Percentiles rank a stretch among this genome's conserved stretches.
These are phyloP conservation scores for Acrocyrtus sp. DNA, from an alignment of 2,888 invertebrate genomes.

Conservation along the genomic window DNA sequence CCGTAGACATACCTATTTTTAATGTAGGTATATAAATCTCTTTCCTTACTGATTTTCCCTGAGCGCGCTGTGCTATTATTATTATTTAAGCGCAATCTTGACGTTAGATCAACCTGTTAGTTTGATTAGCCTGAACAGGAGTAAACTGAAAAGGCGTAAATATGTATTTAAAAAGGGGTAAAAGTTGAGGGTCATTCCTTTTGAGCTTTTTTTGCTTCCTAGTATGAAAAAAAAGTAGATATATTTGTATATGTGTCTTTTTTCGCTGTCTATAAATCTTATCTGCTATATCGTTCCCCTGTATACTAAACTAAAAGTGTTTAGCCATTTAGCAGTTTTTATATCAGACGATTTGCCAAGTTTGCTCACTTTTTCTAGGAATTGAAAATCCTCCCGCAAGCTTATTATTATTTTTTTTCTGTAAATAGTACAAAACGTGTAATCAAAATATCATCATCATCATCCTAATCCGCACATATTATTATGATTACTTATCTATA, in stretches of 20 bases:
- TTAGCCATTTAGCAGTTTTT: too few relatives aligned
- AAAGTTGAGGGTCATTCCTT: conserved; percentile 8
- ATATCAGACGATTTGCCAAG: conserved; percentile 28
- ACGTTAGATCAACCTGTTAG: conserved; percentile 23
- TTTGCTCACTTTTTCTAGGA: conserved; percentile 49
- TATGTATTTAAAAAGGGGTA: conserved; percentile 7
- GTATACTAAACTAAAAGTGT: too few relatives aligned
- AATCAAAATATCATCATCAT: conserved; percentile 51
- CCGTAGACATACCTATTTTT: too few relatives aligned
- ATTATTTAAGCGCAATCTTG: conserved; percentile 29
- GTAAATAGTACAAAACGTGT: conserved; percentile 44
- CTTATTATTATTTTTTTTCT: conserved; percentile 28
- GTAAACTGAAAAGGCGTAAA: conserved; percentile 25
- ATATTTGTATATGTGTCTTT: too few relatives aligned
- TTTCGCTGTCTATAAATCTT: too few relatives aligned
- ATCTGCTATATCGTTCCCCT: too few relatives aligned
- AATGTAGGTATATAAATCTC: too few relatives aligned
- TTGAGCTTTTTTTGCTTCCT: too few relatives aligned
- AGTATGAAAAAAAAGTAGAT: too few relatives aligned
- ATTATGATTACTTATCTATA: conserved; percentile 38
- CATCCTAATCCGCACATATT: conserved; percentile 42
- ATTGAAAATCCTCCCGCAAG: conserved; percentile 31
- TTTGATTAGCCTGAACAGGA: conserved; percentile 37
- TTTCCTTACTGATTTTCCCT: too few relatives aligned
- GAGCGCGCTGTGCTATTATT: too few relatives aligned